A percentile compares a stretch with the other conserved stretches of the same genome.
Conservation (phyloP, 1,140 invertebrate genomes). For the Mactra quadrangularis region DNA sequence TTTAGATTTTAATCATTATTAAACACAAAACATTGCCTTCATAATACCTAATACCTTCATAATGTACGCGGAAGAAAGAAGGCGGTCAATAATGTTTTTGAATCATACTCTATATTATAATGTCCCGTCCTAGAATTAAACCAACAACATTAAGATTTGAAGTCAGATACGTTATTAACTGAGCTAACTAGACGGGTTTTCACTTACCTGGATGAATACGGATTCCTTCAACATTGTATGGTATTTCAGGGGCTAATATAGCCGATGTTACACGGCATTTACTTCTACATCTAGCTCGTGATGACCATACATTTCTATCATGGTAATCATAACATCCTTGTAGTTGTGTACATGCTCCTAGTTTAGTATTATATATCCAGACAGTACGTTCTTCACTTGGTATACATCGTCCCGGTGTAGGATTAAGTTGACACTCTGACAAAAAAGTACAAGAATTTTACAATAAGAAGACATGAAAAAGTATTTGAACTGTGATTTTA, state of each 20-base stretch:
- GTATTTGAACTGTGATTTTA: neutral
- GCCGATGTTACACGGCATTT: slow-evolving; percentile 31
- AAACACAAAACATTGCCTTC: too few species aligned
- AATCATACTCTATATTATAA: too few species aligned
- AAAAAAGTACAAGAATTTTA: neutral
- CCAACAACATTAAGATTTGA: too few species aligned
- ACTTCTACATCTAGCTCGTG: slow-evolving; percentile 15
- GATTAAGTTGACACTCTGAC: slow-evolving; percentile 54
- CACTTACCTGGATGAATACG: slow-evolving; percentile 35
- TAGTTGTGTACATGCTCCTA: slow-evolving; percentile 29
- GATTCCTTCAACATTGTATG: slow-evolving; percentile 1
- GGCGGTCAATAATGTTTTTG: too few species aligned
- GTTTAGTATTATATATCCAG: slow-evolving; percentile 56
- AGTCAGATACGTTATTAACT: too few species aligned
- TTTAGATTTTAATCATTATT: too few species aligned
- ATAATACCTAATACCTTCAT: too few species aligned
- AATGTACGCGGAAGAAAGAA: too few species aligned
- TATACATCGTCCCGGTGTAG: slow-evolving; percentile 48
- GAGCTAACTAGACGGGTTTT: too few species aligned
- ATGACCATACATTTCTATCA: slow-evolving; percentile 53
- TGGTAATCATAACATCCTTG: slow-evolving; percentile 52
- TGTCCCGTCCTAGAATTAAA: too few species aligned
- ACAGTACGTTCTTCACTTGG: slow-evolving; percentile 33
- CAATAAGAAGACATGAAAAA: neutral
- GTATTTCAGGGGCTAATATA: slow-evolving; percentile 40